Evolutionary conservation across 2,888 invertebrate species (phyloP).

Genomic region (Drosophila aldrichi): DNA sequence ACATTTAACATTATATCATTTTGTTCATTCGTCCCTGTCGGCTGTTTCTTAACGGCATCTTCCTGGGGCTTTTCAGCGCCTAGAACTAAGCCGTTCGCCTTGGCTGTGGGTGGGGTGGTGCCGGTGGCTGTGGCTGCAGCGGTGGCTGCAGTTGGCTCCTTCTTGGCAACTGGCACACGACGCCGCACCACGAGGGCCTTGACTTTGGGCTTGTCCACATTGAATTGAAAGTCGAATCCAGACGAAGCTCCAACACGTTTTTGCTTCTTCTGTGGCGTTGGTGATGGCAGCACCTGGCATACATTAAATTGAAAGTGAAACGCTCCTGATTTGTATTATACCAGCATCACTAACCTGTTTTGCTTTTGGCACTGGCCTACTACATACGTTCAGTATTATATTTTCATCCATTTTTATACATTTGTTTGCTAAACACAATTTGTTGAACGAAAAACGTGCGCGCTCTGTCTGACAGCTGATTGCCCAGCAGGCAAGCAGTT

Average conservation of each 20-base stretch:
- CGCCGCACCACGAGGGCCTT: slow-evolving; percentile 83
- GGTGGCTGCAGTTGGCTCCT: not conserved
- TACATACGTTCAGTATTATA: slow-evolving; percentile 75
- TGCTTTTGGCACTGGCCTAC: slow-evolving; percentile 28
- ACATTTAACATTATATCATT: slow-evolving; percentile 23
- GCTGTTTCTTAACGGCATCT: not conserved
- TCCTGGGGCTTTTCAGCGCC: not conserved
- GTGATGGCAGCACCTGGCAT: slow-evolving; percentile 4
- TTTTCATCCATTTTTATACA: slow-evolving; percentile 53
- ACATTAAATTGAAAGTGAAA: not conserved
- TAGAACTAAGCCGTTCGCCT: not conserved
- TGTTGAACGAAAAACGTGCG: slow-evolving; percentile 74
- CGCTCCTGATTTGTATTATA: not conserved
- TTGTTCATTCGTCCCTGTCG: not conserved
- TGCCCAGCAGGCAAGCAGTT: slow-evolving; percentile 5
- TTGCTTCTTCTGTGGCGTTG: slow-evolving; percentile 23
- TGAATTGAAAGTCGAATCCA: slow-evolving; percentile 58
- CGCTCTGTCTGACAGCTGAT: slow-evolving; percentile 44
- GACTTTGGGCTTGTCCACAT: slow-evolving; percentile 68
- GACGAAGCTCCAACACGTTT: slow-evolving; percentile 39
- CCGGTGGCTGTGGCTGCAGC: not conserved
- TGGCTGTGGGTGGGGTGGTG: not conserved
- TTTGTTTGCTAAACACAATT: slow-evolving; percentile 16
- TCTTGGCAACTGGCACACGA: slow-evolving; percentile 37
- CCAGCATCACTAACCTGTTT: slow-evolving; percentile 49